Evolutionary conservation across 2,113 vertebrate species (phyloP).

Genomic region (Corythornis vintsioides): DNA sequence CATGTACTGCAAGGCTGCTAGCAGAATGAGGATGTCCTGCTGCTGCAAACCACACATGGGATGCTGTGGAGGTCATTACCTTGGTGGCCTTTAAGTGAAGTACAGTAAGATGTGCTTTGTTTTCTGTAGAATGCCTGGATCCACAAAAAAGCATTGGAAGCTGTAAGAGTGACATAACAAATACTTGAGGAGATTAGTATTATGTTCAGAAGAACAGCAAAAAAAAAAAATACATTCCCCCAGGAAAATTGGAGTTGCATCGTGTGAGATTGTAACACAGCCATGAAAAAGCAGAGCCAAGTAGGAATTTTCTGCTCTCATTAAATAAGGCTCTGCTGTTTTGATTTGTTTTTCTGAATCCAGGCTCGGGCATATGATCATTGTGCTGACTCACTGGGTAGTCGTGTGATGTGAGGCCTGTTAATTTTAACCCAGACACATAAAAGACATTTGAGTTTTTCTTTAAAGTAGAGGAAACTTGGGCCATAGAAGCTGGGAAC

Average conservation of each 20-base stretch:
- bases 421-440: neutral
- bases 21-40: conserved; percentile 31
- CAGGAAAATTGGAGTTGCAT: conserved; percentile 3
- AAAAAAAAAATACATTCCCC: neutral
- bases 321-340: neutral
- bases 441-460: neutral
- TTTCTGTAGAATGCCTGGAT: neutral
- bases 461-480: neutral
- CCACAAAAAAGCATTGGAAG: neutral
- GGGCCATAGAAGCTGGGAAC: neutral
- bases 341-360: neutral
- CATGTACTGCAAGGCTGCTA: conserved; percentile 47
- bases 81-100: conserved; percentile 16
- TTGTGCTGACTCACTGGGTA: conserved; percentile 31
- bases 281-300: conserved; percentile 37
- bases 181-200: neutral
- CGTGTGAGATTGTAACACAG: neutral
- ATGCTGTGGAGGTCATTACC: conserved; percentile 39
- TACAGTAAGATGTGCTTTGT: neutral
- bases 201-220: neutral
- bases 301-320: conserved; percentile 26
- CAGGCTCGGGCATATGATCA: neutral
- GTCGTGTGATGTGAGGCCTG: neutral
- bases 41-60: conserved; percentile 14
- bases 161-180: neutral